Conservation (phyloP, 2,797 vertebrate species). For the Gadopsis marmoratus region DNA sequence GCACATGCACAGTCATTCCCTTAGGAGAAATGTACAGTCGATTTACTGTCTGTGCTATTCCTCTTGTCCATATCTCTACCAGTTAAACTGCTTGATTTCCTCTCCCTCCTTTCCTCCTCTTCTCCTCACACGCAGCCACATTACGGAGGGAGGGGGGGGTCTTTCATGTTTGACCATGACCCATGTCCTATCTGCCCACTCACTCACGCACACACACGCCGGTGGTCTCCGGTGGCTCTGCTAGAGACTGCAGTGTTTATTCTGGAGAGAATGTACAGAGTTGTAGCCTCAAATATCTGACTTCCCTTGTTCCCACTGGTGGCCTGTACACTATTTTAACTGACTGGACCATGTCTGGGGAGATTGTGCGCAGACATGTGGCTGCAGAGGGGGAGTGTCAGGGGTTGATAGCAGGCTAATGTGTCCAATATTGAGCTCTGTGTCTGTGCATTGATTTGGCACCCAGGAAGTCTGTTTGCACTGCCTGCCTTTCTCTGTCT, state of each 20-base stretch:
- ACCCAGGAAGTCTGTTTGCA: slow-evolving; percentile 9
- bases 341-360: slow-evolving; percentile 25
- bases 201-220: slow-evolving; percentile 31
- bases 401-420: slow-evolving; percentile 26
- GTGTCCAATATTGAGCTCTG: slow-evolving; percentile 17
- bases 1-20: slow-evolving; percentile 7
- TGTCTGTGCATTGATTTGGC: slow-evolving; percentile 39
- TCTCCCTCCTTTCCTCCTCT: slow-evolving; percentile 18
- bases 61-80: slow-evolving; percentile 9
- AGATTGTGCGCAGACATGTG: slow-evolving; percentile 38
- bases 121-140: slow-evolving; percentile 46
- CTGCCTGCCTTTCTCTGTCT: slow-evolving; percentile 5
- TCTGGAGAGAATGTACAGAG: slow-evolving; percentile 70
- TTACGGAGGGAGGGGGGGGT: slow-evolving; percentile 36
- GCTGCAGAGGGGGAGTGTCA: slow-evolving; percentile 27
- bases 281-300: slow-evolving; percentile 73
- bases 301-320: slow-evolving; percentile 71
- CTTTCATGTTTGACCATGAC: slow-evolving; percentile 70
- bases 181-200: slow-evolving; percentile 54
- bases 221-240: slow-evolving; percentile 56
- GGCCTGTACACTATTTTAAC: slow-evolving; percentile 39
- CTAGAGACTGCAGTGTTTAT: slow-evolving; percentile 70
- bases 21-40: slow-evolving; percentile 41
- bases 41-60: slow-evolving; percentile 28
- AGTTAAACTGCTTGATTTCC: neutral